Evolutionary conservation across 2,797 vertebrate species (phyloP).

Genomic region (Anguilla marmorata): DNA sequence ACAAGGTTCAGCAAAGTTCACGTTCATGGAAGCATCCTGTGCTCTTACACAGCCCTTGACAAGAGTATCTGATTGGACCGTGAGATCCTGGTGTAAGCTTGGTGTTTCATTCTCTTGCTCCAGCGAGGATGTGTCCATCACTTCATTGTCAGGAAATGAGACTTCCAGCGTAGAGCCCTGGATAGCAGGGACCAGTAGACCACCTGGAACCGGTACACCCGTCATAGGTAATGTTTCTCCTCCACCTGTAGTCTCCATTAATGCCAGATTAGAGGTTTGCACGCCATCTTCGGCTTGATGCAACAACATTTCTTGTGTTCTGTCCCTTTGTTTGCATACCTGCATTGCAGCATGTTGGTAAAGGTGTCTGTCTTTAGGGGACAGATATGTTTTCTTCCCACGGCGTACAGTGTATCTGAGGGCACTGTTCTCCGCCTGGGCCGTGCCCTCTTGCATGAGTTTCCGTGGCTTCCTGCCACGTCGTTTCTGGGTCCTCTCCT

Average conservation of each 20-base stretch:
- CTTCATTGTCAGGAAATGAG: conserved; percentile 74
- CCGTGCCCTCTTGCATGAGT: conserved; percentile 71
- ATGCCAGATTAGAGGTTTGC: neutral
- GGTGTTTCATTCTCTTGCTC: neutral
- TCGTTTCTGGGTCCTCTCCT: conserved; percentile 68
- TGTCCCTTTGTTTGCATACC: neutral
- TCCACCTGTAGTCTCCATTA: neutral
- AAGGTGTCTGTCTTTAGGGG: neutral
- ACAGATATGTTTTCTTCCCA: conserved; percentile 25
- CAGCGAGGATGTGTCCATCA: conserved; percentile 47
- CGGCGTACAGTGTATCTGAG: conserved; percentile 52
- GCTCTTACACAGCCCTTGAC: neutral
- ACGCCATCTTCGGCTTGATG: neutral
- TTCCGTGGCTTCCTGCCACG: conserved; percentile 70
- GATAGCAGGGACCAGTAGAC: neutral
- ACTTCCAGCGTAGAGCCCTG: conserved; percentile 63
- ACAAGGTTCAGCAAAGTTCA: neutral
- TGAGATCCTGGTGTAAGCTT: neutral
- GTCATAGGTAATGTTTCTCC: neutral
- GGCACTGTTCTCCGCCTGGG: conserved; percentile 56
- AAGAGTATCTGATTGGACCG: neutral
- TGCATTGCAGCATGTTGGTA: neutral
- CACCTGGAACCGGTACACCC: conserved; percentile 49
- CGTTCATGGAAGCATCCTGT: neutral
- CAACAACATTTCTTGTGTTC: neutral